A percentile compares a stretch with the other conserved stretches of the same genome.
Evolutionary conservation across 1,140 invertebrate genomes (phyloP).

Genomic region (Neodiprion fabricii): DNA sequence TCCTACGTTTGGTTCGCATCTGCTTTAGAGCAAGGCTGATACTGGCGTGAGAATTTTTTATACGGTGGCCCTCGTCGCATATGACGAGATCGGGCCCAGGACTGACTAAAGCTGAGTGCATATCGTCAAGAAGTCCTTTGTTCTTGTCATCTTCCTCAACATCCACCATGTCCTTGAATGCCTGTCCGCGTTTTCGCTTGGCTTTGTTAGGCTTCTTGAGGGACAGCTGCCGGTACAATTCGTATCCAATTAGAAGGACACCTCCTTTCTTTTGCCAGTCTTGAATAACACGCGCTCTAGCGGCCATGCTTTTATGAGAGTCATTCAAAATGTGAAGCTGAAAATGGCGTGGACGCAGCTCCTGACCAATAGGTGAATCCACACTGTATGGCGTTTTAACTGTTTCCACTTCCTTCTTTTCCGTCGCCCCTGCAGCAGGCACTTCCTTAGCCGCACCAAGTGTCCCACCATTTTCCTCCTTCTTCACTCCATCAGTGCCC

Average conservation of each 20-base stretch:
- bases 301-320: constrained; percentile 88
- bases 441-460: constrained; percentile 46
- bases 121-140: constrained; percentile 85
- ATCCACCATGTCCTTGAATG: constrained; percentile 57
- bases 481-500: constrained; percentile 33
- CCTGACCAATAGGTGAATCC: constrained; percentile 49
- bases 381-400: constrained; percentile 52
- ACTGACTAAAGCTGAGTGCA: constrained; percentile 85
- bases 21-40: constrained; percentile 92
- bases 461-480: constrained; percentile 55
- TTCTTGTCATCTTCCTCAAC: constrained; percentile 79
- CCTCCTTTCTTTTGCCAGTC: constrained; percentile 90
- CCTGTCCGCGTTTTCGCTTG: constrained; percentile 55
- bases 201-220: constrained; percentile 70
- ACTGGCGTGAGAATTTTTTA: constrained; percentile 94
- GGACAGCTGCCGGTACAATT: constrained; percentile 90
- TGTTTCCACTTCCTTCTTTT: constrained; percentile 52
- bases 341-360: constrained; percentile 77
- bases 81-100: constrained; percentile 95
- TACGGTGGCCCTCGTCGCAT: constrained; percentile 96
- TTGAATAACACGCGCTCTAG: constrained; percentile 78
- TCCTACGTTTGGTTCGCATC: constrained; percentile 86
- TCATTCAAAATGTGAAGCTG: constrained; percentile 92
- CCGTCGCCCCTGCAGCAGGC: constrained; percentile 67
- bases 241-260: constrained; percentile 96